A percentile compares a stretch with the other conserved stretches of the same genome.
These are phyloP conservation scores for Mystacornis crossleyi DNA, from an alignment of 2,113 vertebrate genomes.

Conservation along the genomic window DNA sequence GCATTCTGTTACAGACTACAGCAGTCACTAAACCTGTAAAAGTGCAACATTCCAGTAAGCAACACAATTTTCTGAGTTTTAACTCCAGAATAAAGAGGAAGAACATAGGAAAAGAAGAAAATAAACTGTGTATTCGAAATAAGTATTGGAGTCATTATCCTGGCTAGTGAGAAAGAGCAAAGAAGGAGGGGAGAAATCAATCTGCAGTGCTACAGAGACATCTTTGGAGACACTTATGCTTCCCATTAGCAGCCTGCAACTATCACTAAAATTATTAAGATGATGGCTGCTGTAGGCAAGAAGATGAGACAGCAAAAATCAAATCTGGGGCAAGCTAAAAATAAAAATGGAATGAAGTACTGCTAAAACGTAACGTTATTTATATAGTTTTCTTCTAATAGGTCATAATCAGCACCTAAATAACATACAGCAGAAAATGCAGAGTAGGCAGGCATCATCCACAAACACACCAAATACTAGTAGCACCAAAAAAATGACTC, in stretches of 20 bases:
- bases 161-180: background rate
- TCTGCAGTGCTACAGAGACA: background rate
- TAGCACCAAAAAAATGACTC: background rate
- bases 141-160: background rate
- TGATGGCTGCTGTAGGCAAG: constrained; percentile 15
- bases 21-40: background rate
- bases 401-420: background rate
- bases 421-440: background rate
- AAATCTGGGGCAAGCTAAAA: constrained; percentile 42
- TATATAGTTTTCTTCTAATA: background rate
- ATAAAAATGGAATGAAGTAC: constrained; percentile 8
- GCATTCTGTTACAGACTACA: background rate
- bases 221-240: constrained; percentile 2
- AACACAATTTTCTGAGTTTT: background rate
- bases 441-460: background rate
- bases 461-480: background rate
- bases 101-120: background rate
- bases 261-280: constrained; percentile 18
- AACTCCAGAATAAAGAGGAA: background rate
- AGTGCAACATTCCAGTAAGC: background rate
- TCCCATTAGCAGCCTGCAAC: constrained; percentile 10
- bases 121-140: background rate
- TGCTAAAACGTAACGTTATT: background rate
- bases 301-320: constrained; percentile 35
- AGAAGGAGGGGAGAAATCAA: background rate